Evolutionary conservation across 2,797 vertebrate species (phyloP).

Genomic region (Falco concolor): DNA sequence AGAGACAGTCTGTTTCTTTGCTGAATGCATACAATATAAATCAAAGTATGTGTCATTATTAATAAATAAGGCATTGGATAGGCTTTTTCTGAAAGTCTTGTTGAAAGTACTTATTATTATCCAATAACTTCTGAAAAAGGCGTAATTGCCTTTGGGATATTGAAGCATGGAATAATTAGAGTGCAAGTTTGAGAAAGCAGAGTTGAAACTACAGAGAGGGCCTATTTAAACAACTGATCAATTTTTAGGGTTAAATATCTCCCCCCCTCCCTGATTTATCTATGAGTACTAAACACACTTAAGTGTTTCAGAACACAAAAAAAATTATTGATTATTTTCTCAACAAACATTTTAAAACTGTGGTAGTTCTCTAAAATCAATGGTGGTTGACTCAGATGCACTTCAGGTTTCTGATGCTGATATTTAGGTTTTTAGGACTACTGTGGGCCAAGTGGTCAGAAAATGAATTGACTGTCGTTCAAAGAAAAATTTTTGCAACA

Average conservation of each 20-base stretch:
- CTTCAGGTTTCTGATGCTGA: background rate
- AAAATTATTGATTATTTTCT: background rate
- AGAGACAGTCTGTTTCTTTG: slow-evolving; percentile 15
- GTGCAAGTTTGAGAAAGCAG: background rate
- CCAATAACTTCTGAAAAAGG: slow-evolving; percentile 56
- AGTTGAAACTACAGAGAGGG: background rate
- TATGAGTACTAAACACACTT: background rate
- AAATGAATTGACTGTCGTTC: background rate
- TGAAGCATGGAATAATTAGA: slow-evolving; percentile 50
- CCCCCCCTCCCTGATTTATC: background rate
- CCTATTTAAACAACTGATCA: background rate
- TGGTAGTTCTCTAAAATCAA: background rate
- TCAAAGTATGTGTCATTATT: slow-evolving; percentile 63
- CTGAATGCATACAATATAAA: slow-evolving; percentile 67
- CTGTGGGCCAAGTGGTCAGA: background rate
- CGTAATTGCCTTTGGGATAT: slow-evolving; percentile 56
- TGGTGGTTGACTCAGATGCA: background rate
- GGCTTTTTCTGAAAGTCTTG: slow-evolving; percentile 54
- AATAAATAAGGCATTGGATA: slow-evolving; percentile 61
- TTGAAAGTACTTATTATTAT: slow-evolving; percentile 52
- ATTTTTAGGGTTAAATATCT: background rate
- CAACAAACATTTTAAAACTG: background rate
- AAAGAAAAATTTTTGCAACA: background rate
- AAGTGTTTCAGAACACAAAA: background rate
- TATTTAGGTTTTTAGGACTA: background rate